Conservation (phyloP, 2,888 invertebrate genomes). For the Eulithis prunata region DNA sequence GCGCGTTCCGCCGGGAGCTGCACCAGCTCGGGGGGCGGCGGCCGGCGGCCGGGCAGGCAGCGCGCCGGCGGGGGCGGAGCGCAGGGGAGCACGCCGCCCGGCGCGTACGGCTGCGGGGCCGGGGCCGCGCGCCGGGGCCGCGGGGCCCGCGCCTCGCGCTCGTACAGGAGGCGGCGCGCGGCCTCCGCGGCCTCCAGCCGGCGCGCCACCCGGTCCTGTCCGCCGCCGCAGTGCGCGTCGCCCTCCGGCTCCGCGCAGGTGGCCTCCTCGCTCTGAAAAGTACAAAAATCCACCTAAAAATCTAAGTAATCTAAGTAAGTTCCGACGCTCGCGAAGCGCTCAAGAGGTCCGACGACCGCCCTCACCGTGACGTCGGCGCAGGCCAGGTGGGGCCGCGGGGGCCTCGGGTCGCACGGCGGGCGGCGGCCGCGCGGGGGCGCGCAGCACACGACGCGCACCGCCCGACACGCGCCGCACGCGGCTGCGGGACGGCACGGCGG, state of each 20-base stretch:
- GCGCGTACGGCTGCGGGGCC: not conserved
- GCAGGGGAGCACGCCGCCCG: slow-evolving; percentile 40
- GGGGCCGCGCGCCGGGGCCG: slow-evolving; percentile 32
- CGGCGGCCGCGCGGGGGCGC: slow-evolving; percentile 45
- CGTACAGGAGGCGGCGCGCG: slow-evolving; percentile 47
- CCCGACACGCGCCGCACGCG: slow-evolving; percentile 25
- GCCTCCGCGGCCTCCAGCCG: slow-evolving; percentile 45
- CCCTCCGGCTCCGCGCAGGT: not conserved
- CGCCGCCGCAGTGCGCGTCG: slow-evolving; percentile 22
- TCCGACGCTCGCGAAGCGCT: too few species aligned
- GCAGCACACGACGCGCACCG: slow-evolving; percentile 51
- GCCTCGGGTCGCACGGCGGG: slow-evolving; percentile 45
- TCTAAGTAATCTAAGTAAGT: too few species aligned
- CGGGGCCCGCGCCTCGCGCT: slow-evolving; percentile 45
- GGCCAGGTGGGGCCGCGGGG: slow-evolving; percentile 28
- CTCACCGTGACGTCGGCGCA: slow-evolving; percentile 34
- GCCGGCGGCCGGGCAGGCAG: slow-evolving; percentile 45
- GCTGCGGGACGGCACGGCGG: slow-evolving; percentile 35
- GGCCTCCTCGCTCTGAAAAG: not conserved
- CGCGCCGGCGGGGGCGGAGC: too few species aligned
- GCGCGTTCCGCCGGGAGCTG: slow-evolving; percentile 46
- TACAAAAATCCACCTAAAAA: too few species aligned
- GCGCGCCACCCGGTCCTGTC: slow-evolving; percentile 49
- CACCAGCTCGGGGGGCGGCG: slow-evolving; percentile 49
- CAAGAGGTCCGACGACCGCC: not conserved